Base-by-base conservation (phyloP, 1,140 invertebrate genomes). In the Drosophila sulfurigaster region DNA sequence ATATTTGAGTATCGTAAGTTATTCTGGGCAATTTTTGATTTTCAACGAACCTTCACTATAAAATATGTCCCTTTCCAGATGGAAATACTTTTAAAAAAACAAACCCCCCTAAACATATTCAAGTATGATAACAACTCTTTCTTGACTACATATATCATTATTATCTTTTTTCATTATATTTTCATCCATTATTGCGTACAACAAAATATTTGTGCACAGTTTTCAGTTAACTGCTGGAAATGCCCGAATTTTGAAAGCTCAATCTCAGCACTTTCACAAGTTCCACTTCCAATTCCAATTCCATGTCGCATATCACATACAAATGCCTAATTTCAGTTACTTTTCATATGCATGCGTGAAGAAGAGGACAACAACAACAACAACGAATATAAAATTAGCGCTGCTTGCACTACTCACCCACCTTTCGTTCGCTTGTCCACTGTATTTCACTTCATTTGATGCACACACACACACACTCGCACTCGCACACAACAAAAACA, bases 281-380 rank as follows among this genome's bases (percentile, higher is more conserved):
- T 2, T 5, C 16, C 5, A 28, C 8, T 49, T 54, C 10, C 38
- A 56, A 68, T 20, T 25, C 20, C 20, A 3, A 45, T 41, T 57
- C 49, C 65, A 74, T 8, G 6, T 5, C 32, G 32, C 32, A 32
- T 32, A 1, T 38, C 3, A 38, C 35, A 38, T 74, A 69, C 57
- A 69, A 74, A 69, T 69, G 71, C 25, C 71, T 35, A 13, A 46
- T 56, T 74, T 62, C 8, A 15, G 66, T 48, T 56, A 38, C 51
- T 35, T 48, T 62, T 57, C 56, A 74, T 62, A 69, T 74, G 65
- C 49, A 62, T 64, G 25, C 41, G 48, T 72, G 62, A 25, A 25
- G 20, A 25, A 25, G 20, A 25, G 20, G 20, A 25, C 20, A 25
- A 25, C 20, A 25, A 25, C 20, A 20, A 25, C 20, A 3, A 20